Evolutionary conservation across 1,140 invertebrate genomes (phyloP), one percentile per base, ranked within the genome.

Genomic region (Halesus radiatus): DNA sequence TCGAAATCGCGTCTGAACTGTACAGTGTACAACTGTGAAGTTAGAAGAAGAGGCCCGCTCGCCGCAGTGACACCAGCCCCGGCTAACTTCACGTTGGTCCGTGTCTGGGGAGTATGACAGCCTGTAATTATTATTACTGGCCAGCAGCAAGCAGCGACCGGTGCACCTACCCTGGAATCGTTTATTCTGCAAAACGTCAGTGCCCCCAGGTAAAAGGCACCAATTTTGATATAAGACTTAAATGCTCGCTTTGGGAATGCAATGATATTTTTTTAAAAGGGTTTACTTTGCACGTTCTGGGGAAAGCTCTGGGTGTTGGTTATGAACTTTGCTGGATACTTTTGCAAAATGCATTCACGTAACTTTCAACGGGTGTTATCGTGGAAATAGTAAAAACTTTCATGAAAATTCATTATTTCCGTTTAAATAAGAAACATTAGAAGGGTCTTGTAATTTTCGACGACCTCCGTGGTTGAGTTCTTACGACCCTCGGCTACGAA

Each of bases 41-140:
- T 53, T 72, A 72, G 68, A 72, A 72, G 56, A 60, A 20, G 68
- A 37, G n/a, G 76, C 26, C 23, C 22, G 72, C 29, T 45, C 8
- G 37, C 10, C 68, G 74, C 73, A 80, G 68, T 80, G 79, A 75
- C 79, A 80, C 58, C 56, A 10, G 6, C 45, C 37, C 16, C 29
- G 37, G 16, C 23, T 56, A n/a, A 72, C 32, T 54, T 52, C 77
- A 58, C 53, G 58, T 70, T 45, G 56, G 68, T 70, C 37, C 68
- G 32, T 50, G 26, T 60, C 18, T 62, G 56, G 37, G 45, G 52
- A 58, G 16, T 72, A 68, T 80, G 79, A 80, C 79, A 80, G 73
- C 79, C 62, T 29, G 68, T 64, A 80, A 80, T 80, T 45, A 45
- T 45, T 45, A 45, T 45, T 80, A 80, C 60, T 68, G 58, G 75